Conservation (phyloP, 2,797 vertebrate genomes). For the Melanotaenia boesemani region DNA sequence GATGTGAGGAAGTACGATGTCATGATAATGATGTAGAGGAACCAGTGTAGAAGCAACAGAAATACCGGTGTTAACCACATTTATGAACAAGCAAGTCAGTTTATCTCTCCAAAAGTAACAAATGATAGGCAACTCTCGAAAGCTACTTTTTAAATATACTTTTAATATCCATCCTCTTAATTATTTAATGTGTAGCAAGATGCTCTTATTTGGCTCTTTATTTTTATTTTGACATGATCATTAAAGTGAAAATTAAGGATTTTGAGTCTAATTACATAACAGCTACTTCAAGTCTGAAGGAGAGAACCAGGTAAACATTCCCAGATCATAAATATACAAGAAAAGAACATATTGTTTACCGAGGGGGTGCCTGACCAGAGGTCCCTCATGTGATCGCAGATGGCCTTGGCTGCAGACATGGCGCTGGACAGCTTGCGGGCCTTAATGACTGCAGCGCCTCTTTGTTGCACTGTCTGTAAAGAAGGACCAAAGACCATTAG, state of each 20-base stretch:
- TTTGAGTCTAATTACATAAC: too few relatives aligned
- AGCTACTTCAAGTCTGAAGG: too few relatives aligned
- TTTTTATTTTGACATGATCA: too few relatives aligned
- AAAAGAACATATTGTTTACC: constrained; percentile 75
- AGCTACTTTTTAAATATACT: not conserved
- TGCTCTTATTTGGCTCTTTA: too few relatives aligned
- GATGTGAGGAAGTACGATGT: not conserved
- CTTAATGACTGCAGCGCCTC: constrained; percentile 95
- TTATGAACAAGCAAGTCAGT: not conserved
- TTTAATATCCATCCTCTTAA: not conserved
- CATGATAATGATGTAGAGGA: not conserved
- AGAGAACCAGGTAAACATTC: not conserved
- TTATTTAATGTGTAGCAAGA: not conserved
- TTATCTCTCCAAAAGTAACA: not conserved
- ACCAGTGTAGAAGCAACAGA: not conserved
- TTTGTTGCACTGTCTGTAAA: constrained; percentile 92
- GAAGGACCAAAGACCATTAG: not conserved
- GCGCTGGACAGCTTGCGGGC: constrained; percentile 97
- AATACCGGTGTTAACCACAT: not conserved
- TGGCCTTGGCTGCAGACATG: constrained; percentile 98
- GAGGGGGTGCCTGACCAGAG: constrained; percentile 92
- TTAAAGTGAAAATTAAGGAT: too few relatives aligned
- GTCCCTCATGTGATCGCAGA: constrained; percentile 95
- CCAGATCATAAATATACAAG: not conserved
- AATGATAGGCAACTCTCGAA: not conserved